Evolutionary conservation across 2,113 vertebrate genomes (phyloP).

Genomic region (Trochalopteron elliotii): DNA sequence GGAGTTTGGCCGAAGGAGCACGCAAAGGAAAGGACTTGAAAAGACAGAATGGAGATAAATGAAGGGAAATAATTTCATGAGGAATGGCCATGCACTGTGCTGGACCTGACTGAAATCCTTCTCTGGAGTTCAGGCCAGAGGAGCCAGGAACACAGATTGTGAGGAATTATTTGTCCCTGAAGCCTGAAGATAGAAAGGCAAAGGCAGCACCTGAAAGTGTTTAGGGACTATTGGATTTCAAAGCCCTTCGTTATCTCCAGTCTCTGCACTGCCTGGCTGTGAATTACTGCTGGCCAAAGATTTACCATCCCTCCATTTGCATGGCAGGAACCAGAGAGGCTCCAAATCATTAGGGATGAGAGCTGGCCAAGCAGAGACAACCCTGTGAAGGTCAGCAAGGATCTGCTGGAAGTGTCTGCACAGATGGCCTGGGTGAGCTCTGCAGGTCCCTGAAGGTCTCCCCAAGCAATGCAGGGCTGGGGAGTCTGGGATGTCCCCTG

Average conservation of each 20-base stretch:
- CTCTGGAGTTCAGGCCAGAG: neutral
- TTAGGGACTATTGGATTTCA: slow-evolving; percentile 5
- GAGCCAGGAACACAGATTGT: neutral
- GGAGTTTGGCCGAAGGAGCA: slow-evolving; percentile 53
- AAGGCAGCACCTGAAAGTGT: neutral
- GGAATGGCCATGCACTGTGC: neutral
- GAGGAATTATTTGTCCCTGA: slow-evolving; percentile 16
- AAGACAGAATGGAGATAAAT: slow-evolving; percentile 50
- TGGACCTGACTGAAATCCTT: neutral
- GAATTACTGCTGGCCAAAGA: neutral
- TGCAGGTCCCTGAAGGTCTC: neutral
- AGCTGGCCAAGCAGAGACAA: neutral
- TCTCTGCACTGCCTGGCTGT: neutral
- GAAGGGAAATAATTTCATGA: slow-evolving; percentile 32
- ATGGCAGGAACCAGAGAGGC: neutral
- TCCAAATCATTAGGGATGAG: neutral
- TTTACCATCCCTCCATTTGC: neutral
- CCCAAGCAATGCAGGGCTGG: neutral
- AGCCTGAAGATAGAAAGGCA: neutral
- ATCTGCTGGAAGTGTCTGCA: neutral
- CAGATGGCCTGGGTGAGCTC: neutral
- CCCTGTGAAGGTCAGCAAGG: neutral
- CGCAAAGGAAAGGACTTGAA: neutral
- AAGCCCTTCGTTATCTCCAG: neutral
- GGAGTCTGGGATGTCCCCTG: neutral